Evolutionary conservation across 2,797 vertebrate species (phyloP).

Genomic region (Micrastur ruficollis): DNA sequence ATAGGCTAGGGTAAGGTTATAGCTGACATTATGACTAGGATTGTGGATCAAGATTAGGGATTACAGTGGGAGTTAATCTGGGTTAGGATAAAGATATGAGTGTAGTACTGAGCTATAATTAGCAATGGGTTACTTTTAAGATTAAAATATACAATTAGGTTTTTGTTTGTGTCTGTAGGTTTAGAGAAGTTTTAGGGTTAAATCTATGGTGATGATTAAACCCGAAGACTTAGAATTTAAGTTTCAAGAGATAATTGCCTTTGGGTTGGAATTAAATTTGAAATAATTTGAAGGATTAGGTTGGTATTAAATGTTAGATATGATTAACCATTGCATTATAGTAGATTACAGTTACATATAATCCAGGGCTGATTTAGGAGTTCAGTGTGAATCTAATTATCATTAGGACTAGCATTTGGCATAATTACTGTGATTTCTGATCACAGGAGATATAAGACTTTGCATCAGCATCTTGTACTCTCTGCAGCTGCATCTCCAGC

Average conservation of each 20-base stretch:
- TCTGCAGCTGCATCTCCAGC: not conserved
- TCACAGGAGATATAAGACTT: not conserved
- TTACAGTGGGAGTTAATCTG: not conserved
- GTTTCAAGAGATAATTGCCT: not conserved
- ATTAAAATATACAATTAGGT: not conserved
- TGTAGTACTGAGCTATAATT: not conserved
- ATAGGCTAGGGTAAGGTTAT: not conserved
- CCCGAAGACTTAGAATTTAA: not conserved
- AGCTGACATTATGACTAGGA: not conserved
- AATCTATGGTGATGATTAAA: not conserved
- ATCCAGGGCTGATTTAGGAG: not conserved
- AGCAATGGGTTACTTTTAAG: not conserved
- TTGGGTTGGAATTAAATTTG: slow-evolving; percentile 6
- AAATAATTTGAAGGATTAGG: slow-evolving; percentile 7
- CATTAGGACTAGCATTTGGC: not conserved
- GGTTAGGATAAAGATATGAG: not conserved
- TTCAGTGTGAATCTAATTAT: not conserved
- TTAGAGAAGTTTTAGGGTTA: not conserved
- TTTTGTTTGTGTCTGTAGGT: not conserved
- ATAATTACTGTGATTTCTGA: not conserved
- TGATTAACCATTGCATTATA: not conserved
- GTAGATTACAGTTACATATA: not conserved
- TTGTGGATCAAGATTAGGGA: not conserved
- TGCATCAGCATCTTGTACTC: not conserved
- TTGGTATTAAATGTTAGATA: slow-evolving; percentile 2